phyloP scores from a whole-genome alignment of 1,140 invertebrate species.

The Papilio xuthus region DNA sequence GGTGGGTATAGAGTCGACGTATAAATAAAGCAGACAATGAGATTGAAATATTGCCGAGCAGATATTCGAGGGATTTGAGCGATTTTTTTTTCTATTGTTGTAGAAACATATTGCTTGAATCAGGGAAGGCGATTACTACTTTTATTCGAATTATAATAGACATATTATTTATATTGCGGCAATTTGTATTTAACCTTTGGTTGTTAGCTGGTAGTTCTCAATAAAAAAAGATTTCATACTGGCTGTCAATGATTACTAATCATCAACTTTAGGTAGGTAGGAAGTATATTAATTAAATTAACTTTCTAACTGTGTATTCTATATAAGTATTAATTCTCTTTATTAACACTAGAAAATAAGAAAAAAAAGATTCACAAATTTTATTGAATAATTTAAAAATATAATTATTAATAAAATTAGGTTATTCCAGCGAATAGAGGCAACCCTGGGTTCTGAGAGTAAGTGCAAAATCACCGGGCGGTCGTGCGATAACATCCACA shows the following conservation, averaged over 20 bases:
- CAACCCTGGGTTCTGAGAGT: constrained; percentile 16
- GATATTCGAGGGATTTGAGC: constrained; percentile 2
- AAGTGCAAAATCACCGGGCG: constrained; percentile 31
- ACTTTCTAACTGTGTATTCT: background rate
- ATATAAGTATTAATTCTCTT: background rate
- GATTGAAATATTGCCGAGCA: constrained; percentile 16
- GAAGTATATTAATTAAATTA: too few species aligned
- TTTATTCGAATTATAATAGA: background rate
- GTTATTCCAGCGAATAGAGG: background rate
- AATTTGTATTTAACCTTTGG: too few species aligned
- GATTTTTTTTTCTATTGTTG: background rate
- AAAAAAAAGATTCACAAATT: background rate
- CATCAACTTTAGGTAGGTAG: too few species aligned
- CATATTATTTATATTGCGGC: too few species aligned
- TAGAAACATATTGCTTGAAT: constrained; percentile 3
- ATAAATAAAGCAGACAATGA: constrained; percentile 20
- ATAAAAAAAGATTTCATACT: too few species aligned
- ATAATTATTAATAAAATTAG: background rate
- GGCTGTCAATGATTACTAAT: too few species aligned
- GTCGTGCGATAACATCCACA: constrained; percentile 15
- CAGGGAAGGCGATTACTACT: background rate
- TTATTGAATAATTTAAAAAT: background rate
- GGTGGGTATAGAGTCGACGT: background rate
- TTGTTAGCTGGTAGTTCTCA: too few species aligned
- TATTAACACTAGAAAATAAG: background rate